Base-by-base conservation (phyloP, 2,797 vertebrate species). In the Echiichthys vipera region DNA sequence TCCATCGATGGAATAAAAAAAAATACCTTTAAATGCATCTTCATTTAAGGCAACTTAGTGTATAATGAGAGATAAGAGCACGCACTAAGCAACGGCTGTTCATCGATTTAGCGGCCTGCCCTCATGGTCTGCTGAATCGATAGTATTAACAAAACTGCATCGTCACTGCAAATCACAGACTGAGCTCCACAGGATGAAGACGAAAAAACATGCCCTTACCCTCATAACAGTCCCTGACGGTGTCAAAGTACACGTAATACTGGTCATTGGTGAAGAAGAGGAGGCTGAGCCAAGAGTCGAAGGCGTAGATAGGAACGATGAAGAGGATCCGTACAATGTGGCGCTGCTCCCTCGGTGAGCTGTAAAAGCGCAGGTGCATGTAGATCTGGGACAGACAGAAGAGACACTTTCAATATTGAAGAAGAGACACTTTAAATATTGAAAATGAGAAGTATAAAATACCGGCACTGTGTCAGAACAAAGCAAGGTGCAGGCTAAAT, bases 241-340 rank as follows among this genome's bases (percentile, higher is more conserved):
- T 99, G 90, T 96, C 96, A 0, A 99, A 99, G 95, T 99, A 99
- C 78, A 99, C 97, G 12, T 99, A 99, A 96, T 97, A 99, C 91
- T 99, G 96, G 89, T 99, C 98, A 1, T 99, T 99, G 91, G 97
- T 99, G 94, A 99, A 98, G 94, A 99, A 99, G 36, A 99, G 96
- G 17, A 99, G 97, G 77, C 98, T 99, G 92, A 99, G 97, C 98
- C 98, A 99, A 0, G 97, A 99, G 90, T 99, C 98, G 1, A 98
- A 97, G 89, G 98, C 97, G 0, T 98, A 99, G 89, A 99, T 99
- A 59, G 98, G 98, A 49, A 99, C 98, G 12, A 99, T 99, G 94
- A 99, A 99, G 86, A 99, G 97, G 90, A 99, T 98, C 32, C 98
- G 95, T 2, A 99, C 97, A 0, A 99, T 99, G 93, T 99, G 97